Conservation (phyloP, 2,797 vertebrate species). For the Cossypha niveicapilla region DNA sequence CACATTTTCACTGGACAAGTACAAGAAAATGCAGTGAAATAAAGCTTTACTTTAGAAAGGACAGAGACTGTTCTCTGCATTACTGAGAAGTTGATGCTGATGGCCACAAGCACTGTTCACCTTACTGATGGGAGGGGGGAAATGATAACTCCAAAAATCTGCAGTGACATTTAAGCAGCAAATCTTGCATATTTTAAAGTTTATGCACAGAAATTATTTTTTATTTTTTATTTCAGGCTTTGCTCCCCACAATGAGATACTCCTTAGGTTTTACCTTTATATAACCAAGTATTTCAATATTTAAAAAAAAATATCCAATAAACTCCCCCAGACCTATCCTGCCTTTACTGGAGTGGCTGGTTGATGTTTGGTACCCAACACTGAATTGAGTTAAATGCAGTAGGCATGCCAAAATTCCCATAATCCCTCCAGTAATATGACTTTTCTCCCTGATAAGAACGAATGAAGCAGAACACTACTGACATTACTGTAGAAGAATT, state of each 20-base stretch:
- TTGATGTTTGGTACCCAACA: not conserved
- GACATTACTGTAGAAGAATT: not conserved
- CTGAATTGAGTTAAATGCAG: not conserved
- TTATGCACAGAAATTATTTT: not conserved
- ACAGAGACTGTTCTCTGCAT: not conserved
- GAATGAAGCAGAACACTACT: not conserved
- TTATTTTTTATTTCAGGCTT: not conserved
- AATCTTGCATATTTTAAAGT: not conserved
- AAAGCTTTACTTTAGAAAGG: not conserved
- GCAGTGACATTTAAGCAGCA: not conserved
- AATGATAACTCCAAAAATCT: not conserved
- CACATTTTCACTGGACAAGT: not conserved
- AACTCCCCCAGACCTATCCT: rapidly evolving
- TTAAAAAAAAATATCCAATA: not conserved
- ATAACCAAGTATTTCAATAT: not conserved
- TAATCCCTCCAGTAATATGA: rapidly evolving
- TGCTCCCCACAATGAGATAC: not conserved
- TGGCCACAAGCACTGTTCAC: not conserved
- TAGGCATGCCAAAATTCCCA: not conserved
- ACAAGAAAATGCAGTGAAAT: not conserved
- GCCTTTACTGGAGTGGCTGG: not conserved
- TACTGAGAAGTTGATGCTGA: not conserved
- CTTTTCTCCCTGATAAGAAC: not conserved
- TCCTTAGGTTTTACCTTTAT: not conserved
- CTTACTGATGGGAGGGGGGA: not conserved